Conservation (phyloP, 92 coral and sea anemone species). For the Siderastrea siderea region DNA sequence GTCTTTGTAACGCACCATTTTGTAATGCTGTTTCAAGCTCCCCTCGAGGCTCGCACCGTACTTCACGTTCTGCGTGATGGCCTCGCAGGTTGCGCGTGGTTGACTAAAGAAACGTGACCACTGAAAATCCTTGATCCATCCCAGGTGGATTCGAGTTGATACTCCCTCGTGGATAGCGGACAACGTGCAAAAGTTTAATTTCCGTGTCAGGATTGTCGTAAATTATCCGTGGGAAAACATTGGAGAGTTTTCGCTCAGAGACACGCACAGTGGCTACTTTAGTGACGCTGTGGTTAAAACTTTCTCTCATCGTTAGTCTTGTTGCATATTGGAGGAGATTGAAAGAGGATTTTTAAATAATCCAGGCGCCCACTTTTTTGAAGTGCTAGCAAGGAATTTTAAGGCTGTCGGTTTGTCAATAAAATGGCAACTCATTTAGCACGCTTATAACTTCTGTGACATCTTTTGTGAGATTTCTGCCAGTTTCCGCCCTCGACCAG, state of each 20-base stretch:
- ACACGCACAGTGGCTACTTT: conserved; percentile 64
- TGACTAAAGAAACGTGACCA: conserved; percentile 1
- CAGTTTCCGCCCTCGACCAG: conserved; percentile 12
- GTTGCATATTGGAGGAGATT: conserved; percentile 57
- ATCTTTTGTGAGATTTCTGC: conserved; percentile 1
- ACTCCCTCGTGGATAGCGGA: conserved; percentile 69
- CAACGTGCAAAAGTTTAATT: conserved; percentile 61
- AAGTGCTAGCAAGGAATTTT: conserved; percentile 22
- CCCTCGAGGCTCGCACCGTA: conserved; percentile 47
- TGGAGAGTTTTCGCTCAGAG: conserved; percentile 57
- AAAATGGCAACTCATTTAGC: conserved; percentile 37
- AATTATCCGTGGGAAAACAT: conserved; percentile 46
- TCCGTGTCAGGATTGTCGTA: conserved; percentile 55
- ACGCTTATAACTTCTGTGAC: conserved; percentile 25
- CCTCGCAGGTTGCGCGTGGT: conserved; percentile 53
- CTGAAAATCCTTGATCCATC: conserved; percentile 36
- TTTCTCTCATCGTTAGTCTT: background rate
- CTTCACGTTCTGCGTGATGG: conserved; percentile 50
- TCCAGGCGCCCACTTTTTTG: conserved; percentile 46
- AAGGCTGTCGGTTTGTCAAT: conserved; percentile 7
- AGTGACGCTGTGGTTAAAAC: conserved; percentile 50
- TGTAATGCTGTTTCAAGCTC: conserved; percentile 23
- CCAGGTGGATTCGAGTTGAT: conserved; percentile 58
- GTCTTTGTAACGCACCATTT: conserved; percentile 52
- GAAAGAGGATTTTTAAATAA: conserved; percentile 37